These are phyloP conservation scores for Heterohyrax brucei DNA, from an alignment of 2,797 vertebrate genomes.

Conservation along the genomic window DNA sequence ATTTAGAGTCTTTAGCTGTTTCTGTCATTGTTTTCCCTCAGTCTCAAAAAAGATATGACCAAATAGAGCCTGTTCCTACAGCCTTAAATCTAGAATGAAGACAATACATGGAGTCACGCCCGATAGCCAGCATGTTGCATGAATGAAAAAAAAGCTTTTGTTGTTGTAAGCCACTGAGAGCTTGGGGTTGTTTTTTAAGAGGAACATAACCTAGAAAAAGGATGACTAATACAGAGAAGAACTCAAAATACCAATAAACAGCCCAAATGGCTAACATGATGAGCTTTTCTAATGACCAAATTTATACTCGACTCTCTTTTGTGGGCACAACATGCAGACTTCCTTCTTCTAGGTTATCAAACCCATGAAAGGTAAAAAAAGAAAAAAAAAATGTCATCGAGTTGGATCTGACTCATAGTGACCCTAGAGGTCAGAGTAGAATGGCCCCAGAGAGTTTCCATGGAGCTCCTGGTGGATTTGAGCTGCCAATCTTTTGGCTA, in stretches of 20 bases:
- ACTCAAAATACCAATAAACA: not conserved
- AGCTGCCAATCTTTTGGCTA: too few species aligned
- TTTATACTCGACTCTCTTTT: not conserved
- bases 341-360: not conserved
- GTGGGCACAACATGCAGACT: not conserved
- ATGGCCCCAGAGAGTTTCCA: too few species aligned
- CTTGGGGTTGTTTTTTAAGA: not conserved
- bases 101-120: not conserved
- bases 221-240: slow-evolving; percentile 1
- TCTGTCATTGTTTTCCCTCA: not conserved
- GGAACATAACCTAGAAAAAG: not conserved
- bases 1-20: not conserved
- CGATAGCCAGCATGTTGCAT: not conserved
- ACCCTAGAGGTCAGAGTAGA: too few species aligned
- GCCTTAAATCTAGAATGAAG: slow-evolving; percentile 9
- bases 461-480: too few species aligned
- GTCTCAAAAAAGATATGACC: not conserved
- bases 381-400: too few species aligned
- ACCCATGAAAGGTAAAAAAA: too few species aligned
- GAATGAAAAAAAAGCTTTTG: not conserved
- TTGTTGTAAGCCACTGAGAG: not conserved
- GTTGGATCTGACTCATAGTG: too few species aligned
- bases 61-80: not conserved
- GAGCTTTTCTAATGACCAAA: not conserved
- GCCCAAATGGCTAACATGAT: not conserved